Conservation (phyloP, 2,888 invertebrate species). For the Pseudolycoriella hygida region DNA sequence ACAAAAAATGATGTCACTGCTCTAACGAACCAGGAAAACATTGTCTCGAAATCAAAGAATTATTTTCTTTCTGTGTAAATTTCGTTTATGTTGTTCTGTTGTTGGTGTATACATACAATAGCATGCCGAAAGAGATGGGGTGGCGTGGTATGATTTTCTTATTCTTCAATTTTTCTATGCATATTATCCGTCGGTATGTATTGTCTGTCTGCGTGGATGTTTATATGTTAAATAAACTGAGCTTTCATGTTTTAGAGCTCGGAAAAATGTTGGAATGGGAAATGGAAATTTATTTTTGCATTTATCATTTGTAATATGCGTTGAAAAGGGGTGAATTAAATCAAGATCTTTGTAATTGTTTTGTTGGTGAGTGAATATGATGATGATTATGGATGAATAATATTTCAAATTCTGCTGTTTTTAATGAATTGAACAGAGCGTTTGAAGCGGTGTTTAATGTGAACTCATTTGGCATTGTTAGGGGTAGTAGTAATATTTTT, state of each 20-base stretch:
- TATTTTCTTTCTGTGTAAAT: not conserved
- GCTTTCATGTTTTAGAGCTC: too few relatives aligned
- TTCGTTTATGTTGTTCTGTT: not conserved
- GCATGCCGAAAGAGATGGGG: too few relatives aligned
- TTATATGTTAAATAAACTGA: not conserved
- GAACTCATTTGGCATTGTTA: too few relatives aligned
- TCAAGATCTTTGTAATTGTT: not conserved
- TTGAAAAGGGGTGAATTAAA: conserved; percentile 1
- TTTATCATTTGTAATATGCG: not conserved
- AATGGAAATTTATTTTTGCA: not conserved
- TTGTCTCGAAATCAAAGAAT: conserved; percentile 3
- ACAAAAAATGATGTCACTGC: conserved; percentile 1
- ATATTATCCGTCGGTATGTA: not conserved
- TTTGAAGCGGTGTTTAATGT: too few relatives aligned
- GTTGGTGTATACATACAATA: not conserved
- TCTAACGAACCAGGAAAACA: conserved; percentile 3
- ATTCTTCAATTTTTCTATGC: not conserved
- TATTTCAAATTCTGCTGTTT: too few relatives aligned
- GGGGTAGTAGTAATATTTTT: too few relatives aligned
- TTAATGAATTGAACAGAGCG: too few relatives aligned
- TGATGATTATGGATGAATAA: too few relatives aligned
- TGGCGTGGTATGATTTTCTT: too few relatives aligned
- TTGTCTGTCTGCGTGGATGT: not conserved
- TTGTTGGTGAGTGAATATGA: not conserved
- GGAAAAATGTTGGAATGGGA: not conserved